Base-by-base conservation (phyloP, 2,113 vertebrate species). In the Amblyopsis rosae region DNA sequence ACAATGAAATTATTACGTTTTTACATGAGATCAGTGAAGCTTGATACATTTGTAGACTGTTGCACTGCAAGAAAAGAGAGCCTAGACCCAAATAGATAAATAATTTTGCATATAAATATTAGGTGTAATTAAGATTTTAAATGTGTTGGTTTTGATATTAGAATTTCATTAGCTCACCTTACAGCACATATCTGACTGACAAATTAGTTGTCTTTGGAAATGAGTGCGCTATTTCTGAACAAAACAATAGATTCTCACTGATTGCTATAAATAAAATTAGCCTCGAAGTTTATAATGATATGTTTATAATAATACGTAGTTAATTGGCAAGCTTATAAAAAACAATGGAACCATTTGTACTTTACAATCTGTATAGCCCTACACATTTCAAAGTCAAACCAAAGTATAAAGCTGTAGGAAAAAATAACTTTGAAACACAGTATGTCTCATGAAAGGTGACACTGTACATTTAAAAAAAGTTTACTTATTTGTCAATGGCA, bases 71-170 rank as follows among this genome's bases (percentile, higher is more conserved):
- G 58, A 41, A 41, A 19, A 41, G 35, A 41, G 35, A 41, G 50
- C 77, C 76, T 84, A 72, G 59, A 72, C 51, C 65, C 53, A 51
- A 56, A 35, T 65, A 62, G 79, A 65, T 65, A 69, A 66, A 41
- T 1, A 1, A 41, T 41, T 4, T 41, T 41, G 35, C 35, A 41
- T 41, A 41, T 7, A 41, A 41, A 41, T 41, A 41, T 2, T 41
- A 41, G 6, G 35, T 45, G 57, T 65, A 81, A 84, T 83, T 80
- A 75, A 69, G 59, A 1, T 19, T 19, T 19, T 19, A 19, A 19
- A 19, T 19, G 19, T 62, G 62, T 62, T 84, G 67, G 76, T 75
- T 63, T 75, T 75, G 66, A 45, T 69, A 70, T 67, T 35, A 76
- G 49, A 55, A 41, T 41, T 41, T 41, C 6, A 41, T 7, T 7